A percentile compares a stretch with the other conserved stretches of the same genome.
Evolutionary conservation across 2,113 vertebrate species (phyloP).

Genomic region (Monarcha castaneiventris): DNA sequence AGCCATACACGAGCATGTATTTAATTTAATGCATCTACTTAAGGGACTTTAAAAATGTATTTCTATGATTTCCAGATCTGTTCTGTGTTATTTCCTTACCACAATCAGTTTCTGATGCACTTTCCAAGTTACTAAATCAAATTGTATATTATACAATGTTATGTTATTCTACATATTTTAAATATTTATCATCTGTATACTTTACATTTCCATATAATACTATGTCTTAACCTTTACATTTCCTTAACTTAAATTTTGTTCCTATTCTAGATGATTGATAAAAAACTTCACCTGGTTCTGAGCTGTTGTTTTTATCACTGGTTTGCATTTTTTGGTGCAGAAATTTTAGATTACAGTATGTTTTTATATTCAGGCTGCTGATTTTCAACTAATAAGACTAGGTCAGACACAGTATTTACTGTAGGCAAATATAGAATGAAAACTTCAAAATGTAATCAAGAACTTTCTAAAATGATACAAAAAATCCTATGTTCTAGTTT

Average conservation of each 20-base stretch:
- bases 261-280: not conserved
- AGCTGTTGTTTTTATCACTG: not conserved
- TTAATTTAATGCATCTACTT: not conserved
- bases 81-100: not conserved
- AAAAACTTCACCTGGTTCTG: not conserved
- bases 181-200: not conserved
- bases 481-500: not conserved
- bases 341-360: not conserved
- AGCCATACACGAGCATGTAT: not conserved
- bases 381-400: not conserved
- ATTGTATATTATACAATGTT: not conserved
- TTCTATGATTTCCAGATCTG: not conserved
- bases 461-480: not conserved
- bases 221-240: not conserved
- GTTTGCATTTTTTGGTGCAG: not conserved
- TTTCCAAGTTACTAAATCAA: not conserved
- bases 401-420: not conserved
- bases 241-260: not conserved
- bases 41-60: not conserved
- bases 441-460: not conserved
- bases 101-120: not conserved
- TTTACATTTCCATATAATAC: not conserved
- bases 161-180: not conserved
- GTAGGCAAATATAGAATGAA: not conserved
- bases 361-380: not conserved